Conservation (phyloP, 2,113 vertebrate species). For the Nycticryphes semicollaris region DNA sequence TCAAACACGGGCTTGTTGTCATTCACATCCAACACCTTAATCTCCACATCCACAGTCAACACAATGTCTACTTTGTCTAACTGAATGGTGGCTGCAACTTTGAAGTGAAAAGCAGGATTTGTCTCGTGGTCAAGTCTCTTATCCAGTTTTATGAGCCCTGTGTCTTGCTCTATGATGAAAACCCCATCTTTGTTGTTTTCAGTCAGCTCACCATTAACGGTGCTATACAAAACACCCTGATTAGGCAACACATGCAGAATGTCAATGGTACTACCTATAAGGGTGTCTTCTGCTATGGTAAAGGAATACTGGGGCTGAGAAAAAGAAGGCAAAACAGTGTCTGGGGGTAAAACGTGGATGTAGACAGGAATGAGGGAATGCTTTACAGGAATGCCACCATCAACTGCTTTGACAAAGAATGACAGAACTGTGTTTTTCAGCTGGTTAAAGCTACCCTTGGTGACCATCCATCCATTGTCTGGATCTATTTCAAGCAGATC, state of each 20-base stretch:
- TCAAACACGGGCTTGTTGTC: conserved; percentile 95
- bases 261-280: conserved; percentile 87
- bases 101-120: conserved; percentile 84
- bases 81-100: conserved; percentile 84
- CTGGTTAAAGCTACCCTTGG: conserved; percentile 90
- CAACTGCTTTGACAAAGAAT: conserved; percentile 97
- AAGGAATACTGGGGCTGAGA: conserved; percentile 91
- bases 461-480: conserved; percentile 98
- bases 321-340: conserved; percentile 85
- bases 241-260: conserved; percentile 80
- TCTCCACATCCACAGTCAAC: conserved; percentile 85
- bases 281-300: conserved; percentile 83
- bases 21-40: conserved; percentile 91
- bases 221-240: conserved; percentile 78
- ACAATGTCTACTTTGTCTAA: conserved; percentile 87
- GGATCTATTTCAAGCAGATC: conserved; percentile 94
- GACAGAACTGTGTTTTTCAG: conserved; percentile 89
- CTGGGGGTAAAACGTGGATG: conserved; percentile 89
- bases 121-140: conserved; percentile 90
- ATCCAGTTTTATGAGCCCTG: conserved; percentile 89
- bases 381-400: conserved; percentile 86
- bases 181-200: conserved; percentile 88
- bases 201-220: conserved; percentile 83
- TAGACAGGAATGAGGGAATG: conserved; percentile 94
- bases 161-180: conserved; percentile 90